Evolutionary conservation across 2,113 vertebrate species (phyloP).

Genomic region (Pelobates fuscus): DNA sequence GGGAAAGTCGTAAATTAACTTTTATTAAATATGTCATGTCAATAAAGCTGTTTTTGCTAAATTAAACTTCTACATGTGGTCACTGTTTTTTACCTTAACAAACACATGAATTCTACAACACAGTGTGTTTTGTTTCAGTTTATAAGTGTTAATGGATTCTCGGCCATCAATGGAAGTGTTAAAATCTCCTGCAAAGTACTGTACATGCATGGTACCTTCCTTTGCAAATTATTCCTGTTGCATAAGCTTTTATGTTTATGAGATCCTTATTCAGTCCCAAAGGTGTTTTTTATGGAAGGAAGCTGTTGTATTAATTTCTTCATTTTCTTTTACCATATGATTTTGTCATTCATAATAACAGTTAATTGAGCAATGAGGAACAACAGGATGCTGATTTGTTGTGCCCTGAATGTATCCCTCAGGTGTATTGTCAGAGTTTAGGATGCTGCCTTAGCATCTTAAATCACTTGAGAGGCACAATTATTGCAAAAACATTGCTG

Average conservation of each 20-base stretch:
- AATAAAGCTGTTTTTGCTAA: too few relatives aligned
- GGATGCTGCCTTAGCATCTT: constrained; percentile 50
- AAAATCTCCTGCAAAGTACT: not conserved
- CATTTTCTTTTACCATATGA: constrained; percentile 51
- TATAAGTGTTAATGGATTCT: not conserved
- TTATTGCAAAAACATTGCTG: constrained; percentile 48
- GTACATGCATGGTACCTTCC: constrained; percentile 22
- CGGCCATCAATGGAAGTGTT: not conserved
- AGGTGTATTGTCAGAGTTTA: constrained; percentile 45
- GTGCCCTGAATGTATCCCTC: constrained; percentile 48
- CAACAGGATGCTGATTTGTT: constrained; percentile 50
- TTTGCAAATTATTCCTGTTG: constrained; percentile 47
- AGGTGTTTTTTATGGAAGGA: constrained; percentile 47
- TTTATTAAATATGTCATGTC: too few relatives aligned
- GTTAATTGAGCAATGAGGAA: constrained; percentile 51
- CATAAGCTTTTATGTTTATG: constrained; percentile 50
- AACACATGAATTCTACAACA: too few relatives aligned
- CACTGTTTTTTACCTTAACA: too few relatives aligned
- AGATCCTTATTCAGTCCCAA: constrained; percentile 48
- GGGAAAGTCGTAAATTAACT: too few relatives aligned
- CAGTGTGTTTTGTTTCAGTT: not conserved
- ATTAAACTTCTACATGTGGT: too few relatives aligned
- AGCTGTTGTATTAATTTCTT: constrained; percentile 50
- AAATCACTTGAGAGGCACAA: constrained; percentile 50
- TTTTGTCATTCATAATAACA: constrained; percentile 52